These are phyloP conservation scores for Platynereis dumerilii DNA, from an alignment of 2,888 invertebrate species.

Conservation along the genomic window DNA sequence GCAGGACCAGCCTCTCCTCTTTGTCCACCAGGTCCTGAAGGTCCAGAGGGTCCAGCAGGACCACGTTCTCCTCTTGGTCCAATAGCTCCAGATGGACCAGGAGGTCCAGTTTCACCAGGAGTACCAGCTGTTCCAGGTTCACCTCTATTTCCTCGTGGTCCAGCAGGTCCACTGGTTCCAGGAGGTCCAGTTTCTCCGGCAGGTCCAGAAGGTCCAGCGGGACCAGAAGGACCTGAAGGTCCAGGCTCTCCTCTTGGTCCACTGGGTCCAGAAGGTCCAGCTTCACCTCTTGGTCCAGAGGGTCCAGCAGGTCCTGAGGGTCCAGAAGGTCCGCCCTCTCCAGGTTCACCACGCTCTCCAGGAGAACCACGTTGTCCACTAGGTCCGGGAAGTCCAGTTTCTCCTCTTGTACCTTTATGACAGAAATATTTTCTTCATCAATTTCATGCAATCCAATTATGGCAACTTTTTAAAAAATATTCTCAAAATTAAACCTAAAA, in stretches of 20 bases:
- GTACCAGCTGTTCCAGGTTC: constrained; percentile 45
- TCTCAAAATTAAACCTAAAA: too few relatives aligned
- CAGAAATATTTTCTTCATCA: too few relatives aligned
- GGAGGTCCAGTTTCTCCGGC: constrained; percentile 19
- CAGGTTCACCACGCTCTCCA: constrained; percentile 20
- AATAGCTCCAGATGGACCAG: constrained; percentile 21
- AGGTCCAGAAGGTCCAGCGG: constrained; percentile 25
- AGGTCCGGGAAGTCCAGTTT: constrained; percentile 21
- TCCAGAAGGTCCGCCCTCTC: constrained; percentile 67
- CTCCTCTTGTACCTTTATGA: constrained; percentile 63
- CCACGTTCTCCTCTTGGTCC: constrained; percentile 17
- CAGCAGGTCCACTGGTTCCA: constrained; percentile 23
- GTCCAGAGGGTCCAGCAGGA: constrained; percentile 26
- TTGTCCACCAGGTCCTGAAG: constrained; percentile 23
- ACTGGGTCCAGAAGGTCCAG: constrained; percentile 24
- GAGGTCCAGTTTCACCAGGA: constrained; percentile 11
- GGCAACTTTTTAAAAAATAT: too few relatives aligned
- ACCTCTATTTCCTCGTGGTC: constrained; percentile 34
- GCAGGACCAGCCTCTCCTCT: constrained; percentile 16
- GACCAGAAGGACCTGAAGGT: constrained; percentile 25
- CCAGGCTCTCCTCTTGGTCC: constrained; percentile 24
- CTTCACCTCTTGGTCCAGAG: constrained; percentile 21
- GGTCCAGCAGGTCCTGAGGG: constrained; percentile 62
- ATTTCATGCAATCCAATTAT: too few relatives aligned
- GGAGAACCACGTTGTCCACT: constrained; percentile 22